Evolutionary conservation across 2,113 vertebrate species (phyloP).

Genomic region (Trematocara unimaculatum): DNA sequence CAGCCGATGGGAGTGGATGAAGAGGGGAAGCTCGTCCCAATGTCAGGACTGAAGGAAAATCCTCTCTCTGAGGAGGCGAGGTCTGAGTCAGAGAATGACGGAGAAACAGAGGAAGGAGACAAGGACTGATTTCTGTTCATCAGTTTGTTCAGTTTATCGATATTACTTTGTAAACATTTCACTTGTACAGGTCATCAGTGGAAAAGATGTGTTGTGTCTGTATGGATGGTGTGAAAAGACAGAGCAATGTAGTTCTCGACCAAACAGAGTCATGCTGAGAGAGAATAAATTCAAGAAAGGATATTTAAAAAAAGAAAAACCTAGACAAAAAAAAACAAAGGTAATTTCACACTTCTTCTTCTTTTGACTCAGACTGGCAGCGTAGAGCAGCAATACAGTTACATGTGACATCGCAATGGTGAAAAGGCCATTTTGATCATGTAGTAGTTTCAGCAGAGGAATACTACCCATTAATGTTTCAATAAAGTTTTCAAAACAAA

Average conservation of each 20-base stretch:
- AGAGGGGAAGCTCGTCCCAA: conserved; percentile 58
- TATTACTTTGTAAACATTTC: neutral
- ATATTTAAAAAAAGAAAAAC: neutral
- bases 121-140: conserved; percentile 4
- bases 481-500: neutral
- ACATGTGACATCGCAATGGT: neutral
- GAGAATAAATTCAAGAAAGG: neutral
- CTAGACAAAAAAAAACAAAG: neutral
- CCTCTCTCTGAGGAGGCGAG: conserved; percentile 24
- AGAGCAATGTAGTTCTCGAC: neutral
- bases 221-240: neutral
- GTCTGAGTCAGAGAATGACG: conserved; percentile 34
- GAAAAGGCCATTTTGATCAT: neutral
- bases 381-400: neutral
- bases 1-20: conserved; percentile 63
- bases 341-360: neutral
- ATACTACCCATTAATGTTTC: neutral
- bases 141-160: neutral
- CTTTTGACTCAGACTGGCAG: neutral
- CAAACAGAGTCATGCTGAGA: neutral
- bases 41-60: conserved; percentile 30
- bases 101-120: conserved; percentile 13
- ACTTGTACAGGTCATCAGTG: neutral
- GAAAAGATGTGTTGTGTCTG: neutral
- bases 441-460: neutral